Evolutionary conservation across 2,888 invertebrate species (phyloP).

Genomic region (Siphlonurus alternatus): DNA sequence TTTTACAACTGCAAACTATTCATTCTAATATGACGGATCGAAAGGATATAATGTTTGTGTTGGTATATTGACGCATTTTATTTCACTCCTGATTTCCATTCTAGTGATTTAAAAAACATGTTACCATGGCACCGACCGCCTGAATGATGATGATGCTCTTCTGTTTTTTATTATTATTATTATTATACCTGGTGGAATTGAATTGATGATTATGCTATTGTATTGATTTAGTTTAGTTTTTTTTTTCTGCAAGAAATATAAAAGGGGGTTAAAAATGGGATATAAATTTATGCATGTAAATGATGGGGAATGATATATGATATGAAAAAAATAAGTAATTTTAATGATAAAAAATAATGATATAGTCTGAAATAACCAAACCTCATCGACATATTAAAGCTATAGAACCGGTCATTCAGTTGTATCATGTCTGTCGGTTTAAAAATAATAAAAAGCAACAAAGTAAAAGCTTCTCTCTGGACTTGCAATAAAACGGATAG

Average conservation of each 20-base stretch:
- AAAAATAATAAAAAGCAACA: background rate
- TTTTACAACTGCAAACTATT: background rate
- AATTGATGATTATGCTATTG: too few species aligned
- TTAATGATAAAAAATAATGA: too few species aligned
- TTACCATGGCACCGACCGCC: background rate
- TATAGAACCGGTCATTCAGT: background rate
- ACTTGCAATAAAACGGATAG: background rate
- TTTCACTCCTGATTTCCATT: background rate
- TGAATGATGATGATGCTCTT: background rate
- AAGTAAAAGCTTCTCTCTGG: background rate
- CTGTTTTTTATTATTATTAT: background rate
- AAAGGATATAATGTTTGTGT: background rate
- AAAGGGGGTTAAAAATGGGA: too few species aligned
- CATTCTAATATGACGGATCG: background rate
- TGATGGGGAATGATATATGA: too few species aligned
- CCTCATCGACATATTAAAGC: background rate
- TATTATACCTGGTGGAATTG: background rate
- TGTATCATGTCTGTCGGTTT: too few species aligned
- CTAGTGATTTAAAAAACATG: background rate
- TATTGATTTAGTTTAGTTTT: too few species aligned
- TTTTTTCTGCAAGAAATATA: too few species aligned
- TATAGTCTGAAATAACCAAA: background rate
- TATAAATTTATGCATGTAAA: too few species aligned
- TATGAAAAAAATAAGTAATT: too few species aligned
- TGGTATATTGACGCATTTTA: background rate